These are phyloP conservation scores for Parnassius glacialis DNA, from an alignment of 2,888 invertebrate species.

Conservation along the genomic window DNA sequence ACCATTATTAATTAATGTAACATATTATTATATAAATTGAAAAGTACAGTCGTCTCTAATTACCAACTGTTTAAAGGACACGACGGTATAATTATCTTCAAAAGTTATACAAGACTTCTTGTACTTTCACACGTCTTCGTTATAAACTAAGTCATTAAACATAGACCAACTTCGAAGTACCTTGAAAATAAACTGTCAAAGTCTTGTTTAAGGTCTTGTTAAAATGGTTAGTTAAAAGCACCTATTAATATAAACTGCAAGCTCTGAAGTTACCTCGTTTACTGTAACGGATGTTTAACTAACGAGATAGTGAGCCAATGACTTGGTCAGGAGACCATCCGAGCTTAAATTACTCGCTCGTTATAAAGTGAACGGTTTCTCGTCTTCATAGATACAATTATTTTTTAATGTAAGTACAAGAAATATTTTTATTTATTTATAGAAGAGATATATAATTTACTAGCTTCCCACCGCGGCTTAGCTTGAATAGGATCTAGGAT, in stretches of 20 bases:
- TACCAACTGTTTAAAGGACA: no score
- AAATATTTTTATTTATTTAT: no score
- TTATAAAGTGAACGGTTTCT: slow-evolving; percentile 4
- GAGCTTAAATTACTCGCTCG: slow-evolving; percentile 31
- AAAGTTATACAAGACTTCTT: no score
- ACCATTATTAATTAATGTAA: no score
- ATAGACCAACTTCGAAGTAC: slow-evolving; percentile 18
- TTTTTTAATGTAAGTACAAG: no score
- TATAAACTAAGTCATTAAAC: slow-evolving; percentile 45
- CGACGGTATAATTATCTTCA: no score
- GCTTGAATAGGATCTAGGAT: no score
- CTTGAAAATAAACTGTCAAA: slow-evolving; percentile 11
- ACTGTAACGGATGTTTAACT: slow-evolving; percentile 30
- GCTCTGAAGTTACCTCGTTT: slow-evolving; percentile 43
- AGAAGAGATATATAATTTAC: no score
- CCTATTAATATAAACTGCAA: slow-evolving; percentile 43
- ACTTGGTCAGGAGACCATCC: slow-evolving; percentile 32
- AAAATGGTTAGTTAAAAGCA: slow-evolving; percentile 27
- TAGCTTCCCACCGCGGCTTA: no score
- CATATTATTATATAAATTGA: no score
- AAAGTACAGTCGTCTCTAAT: no score
- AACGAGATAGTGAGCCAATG: slow-evolving; percentile 39
- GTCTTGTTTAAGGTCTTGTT: slow-evolving; percentile 20
- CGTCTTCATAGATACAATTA: no score
- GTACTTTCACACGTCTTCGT: slow-evolving; percentile 41